Conservation (phyloP, 2,113 vertebrate species). For the Stegastes partitus region DNA sequence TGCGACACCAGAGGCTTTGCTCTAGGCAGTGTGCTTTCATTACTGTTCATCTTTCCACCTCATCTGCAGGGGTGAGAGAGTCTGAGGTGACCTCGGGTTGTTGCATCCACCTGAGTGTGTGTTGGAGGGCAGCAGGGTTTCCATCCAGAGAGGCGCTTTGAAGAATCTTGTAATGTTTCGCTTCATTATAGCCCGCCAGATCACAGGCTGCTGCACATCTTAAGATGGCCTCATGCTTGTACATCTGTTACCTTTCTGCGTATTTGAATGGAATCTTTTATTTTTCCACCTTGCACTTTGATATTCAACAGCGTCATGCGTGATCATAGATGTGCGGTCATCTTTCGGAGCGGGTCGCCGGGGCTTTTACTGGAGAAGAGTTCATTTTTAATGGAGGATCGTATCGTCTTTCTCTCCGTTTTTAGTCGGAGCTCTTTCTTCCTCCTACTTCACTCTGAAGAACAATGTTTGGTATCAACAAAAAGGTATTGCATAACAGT, state of each 20-base stretch:
- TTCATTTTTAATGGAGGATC: too few relatives aligned
- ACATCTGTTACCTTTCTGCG: background rate
- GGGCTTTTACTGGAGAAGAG: background rate
- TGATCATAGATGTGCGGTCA: background rate
- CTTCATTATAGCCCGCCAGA: conserved; percentile 2
- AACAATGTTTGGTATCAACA: too few relatives aligned
- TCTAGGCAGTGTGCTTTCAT: conserved; percentile 34
- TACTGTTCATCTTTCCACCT: conserved; percentile 28
- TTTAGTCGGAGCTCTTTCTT: too few relatives aligned
- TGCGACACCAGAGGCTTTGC: conserved; percentile 31
- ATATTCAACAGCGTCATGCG: background rate
- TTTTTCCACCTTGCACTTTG: background rate
- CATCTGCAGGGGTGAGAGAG: conserved; percentile 17
- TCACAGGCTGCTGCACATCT: conserved; percentile 29
- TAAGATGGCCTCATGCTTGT: background rate
- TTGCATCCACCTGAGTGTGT: background rate
- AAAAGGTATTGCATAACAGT: too few relatives aligned
- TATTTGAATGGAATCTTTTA: background rate
- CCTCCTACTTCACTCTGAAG: too few relatives aligned
- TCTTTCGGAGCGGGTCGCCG: background rate
- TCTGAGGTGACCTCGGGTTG: conserved; percentile 38
- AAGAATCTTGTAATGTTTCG: conserved; percentile 42
- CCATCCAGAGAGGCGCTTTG: conserved; percentile 50
- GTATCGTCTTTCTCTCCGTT: too few relatives aligned
- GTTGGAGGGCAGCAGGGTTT: background rate